Conservation (phyloP, 2,113 vertebrate genomes). For the Echinops telfairi region DNA sequence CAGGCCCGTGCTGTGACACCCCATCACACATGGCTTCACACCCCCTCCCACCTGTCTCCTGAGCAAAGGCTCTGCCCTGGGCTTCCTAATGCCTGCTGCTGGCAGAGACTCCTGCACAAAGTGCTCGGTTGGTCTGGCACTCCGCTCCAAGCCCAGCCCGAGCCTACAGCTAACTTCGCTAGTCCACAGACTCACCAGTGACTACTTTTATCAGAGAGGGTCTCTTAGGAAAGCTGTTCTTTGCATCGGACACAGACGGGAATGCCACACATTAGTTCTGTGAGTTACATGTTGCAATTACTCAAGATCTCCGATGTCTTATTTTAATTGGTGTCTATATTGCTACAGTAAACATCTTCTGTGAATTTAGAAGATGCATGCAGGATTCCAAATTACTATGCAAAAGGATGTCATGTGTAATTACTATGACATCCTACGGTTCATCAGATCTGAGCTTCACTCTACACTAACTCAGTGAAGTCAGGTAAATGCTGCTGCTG, state of each 20-base stretch:
- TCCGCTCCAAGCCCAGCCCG: too few relatives aligned
- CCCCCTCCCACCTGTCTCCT: background rate
- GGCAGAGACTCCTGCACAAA: too few relatives aligned
- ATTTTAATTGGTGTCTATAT: background rate
- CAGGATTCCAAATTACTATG: background rate
- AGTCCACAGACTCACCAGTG: background rate
- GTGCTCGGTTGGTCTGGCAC: too few relatives aligned
- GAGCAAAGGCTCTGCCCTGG: background rate
- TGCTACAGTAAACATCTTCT: background rate
- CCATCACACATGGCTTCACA: background rate
- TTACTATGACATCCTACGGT: background rate
- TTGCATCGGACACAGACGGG: background rate
- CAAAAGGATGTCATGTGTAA: background rate
- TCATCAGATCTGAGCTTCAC: constrained; percentile 27
- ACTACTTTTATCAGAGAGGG: background rate
- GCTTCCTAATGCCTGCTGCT: background rate
- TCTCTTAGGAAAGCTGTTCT: background rate
- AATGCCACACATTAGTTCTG: background rate
- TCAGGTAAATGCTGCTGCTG: background rate
- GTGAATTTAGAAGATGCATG: background rate
- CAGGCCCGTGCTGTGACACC: background rate
- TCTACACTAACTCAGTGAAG: constrained; percentile 29
- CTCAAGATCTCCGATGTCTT: background rate
- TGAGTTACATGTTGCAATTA: background rate
- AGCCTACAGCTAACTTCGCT: too few relatives aligned